Evolutionary conservation across 2,113 vertebrate species (phyloP), one percentile per base, ranked within the genome.

Genomic region (Tinamus guttatus): DNA sequence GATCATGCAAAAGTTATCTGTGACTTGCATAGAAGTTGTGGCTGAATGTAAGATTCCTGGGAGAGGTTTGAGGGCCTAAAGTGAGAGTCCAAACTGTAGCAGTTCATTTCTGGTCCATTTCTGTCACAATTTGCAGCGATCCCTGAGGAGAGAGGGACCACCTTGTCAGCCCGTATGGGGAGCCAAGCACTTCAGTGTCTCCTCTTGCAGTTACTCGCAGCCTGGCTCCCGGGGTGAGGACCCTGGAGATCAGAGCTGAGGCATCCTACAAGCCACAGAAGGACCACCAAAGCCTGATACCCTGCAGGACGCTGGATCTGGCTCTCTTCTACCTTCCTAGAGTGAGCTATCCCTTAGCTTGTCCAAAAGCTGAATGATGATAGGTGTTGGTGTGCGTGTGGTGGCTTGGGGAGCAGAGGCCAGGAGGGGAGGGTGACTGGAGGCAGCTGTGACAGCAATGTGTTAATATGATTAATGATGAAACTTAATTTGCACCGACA

Each of bases 31-130:
- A 28, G 47, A 54, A 54, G 32, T 51, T 80, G 22, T 18, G 60
- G 34, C 18, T 27, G 12, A 81, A 9, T 32, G 67, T 18, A 7
- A 41, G 36, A 36, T 67, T 18, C 25, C 59, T 47, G 58, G 3
- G 34, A 0, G 21, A 86, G 81, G 40, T 41, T 5, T 0, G 6
- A 22, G 28, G 17, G 14, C 5, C 25, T 13, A 3, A 19, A 85
- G 2, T 19, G 4, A 5, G 58, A 27, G 5, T 3, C 11, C 2
- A 3, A 24, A 14, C 1, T 0, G 1, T 0, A 0, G 20, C n/a
- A 2, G 63, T 62, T 36, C 18, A 28, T 58, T 18, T 15, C 13
- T 14, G 13, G 2, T 24, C 30, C 20, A 0, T 13, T 18, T 7
- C 59, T 28, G 13, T 10, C 30, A 32, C 22, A 36, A 27, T 18